phyloP scores from a whole-genome alignment of 2,888 invertebrate genomes.

The Mechanitis messenoides region DNA sequence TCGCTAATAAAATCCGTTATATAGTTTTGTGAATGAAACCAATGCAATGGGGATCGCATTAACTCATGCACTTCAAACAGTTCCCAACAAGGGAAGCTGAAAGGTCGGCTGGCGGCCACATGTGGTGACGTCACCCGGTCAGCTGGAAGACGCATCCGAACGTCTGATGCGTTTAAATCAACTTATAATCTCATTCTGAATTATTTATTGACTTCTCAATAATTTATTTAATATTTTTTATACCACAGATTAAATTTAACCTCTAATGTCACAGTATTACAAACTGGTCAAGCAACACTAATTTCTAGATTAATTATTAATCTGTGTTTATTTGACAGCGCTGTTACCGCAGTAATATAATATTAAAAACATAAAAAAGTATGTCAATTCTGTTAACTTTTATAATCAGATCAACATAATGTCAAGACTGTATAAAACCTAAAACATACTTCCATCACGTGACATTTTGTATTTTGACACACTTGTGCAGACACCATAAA shows the following conservation, averaged over 20 bases:
- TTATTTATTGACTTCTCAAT: neutral
- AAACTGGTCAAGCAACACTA: neutral
- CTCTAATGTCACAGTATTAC: neutral
- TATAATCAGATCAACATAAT: conserved; percentile 16
- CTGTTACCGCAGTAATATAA: neutral
- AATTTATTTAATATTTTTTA: neutral
- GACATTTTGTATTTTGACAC: conserved; percentile 47
- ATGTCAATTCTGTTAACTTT: conserved; percentile 12
- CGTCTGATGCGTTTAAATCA: too few relatives aligned
- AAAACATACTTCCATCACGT: conserved; percentile 30
- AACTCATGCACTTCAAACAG: conserved; percentile 31
- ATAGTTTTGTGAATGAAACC: too few relatives aligned
- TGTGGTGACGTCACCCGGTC: conserved; percentile 62
- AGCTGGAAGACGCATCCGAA: conserved; percentile 37
- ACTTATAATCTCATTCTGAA: too few relatives aligned
- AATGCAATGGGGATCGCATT: conserved; percentile 26
- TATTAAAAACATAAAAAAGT: conserved; percentile 10
- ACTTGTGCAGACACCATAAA: conserved; percentile 46
- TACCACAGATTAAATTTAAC: neutral
- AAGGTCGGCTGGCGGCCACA: conserved; percentile 51
- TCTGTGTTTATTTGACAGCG: neutral
- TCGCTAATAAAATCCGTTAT: too few relatives aligned
- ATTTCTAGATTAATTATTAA: neutral
- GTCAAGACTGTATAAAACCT: conserved; percentile 21
- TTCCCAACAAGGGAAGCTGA: conserved; percentile 41